A percentile compares a stretch with the other conserved stretches of the same genome.
Conservation (phyloP, 1,140 invertebrate genomes). For the Choristoneura fumiferana region DNA sequence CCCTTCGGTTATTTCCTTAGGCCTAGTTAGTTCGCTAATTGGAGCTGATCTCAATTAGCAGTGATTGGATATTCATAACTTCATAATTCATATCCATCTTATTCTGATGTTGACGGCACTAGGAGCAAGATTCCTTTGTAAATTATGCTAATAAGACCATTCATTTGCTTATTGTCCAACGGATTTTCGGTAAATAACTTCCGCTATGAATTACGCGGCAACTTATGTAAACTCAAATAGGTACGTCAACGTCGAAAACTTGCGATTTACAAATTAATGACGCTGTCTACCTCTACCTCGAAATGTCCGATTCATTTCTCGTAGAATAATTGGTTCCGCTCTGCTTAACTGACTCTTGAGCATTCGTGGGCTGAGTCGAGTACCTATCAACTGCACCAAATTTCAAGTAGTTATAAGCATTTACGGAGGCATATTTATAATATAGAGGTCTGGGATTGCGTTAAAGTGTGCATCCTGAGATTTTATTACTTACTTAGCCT, state of each 20-base stretch:
- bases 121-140: conserved; percentile 2
- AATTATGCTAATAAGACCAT: conserved; percentile 13
- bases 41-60: too few relatives aligned
- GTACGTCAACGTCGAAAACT: neutral
- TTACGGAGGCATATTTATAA: too few relatives aligned
- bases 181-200: conserved; percentile 8
- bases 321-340: conserved; percentile 14
- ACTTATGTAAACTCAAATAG: too few relatives aligned
- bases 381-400: conserved; percentile 2
- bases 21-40: too few relatives aligned
- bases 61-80: too few relatives aligned
- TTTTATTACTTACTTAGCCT: too few relatives aligned
- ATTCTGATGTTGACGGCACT: too few relatives aligned
- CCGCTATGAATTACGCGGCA: conserved; percentile 4
- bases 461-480: too few relatives aligned
- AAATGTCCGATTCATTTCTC: conserved; percentile 12
- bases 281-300: neutral
- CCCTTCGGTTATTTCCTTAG: too few relatives aligned
- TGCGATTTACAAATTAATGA: neutral
- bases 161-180: conserved; percentile 4
- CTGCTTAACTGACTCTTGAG: neutral
- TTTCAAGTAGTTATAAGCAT: neutral
- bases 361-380: neutral
- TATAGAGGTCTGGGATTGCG: too few relatives aligned
- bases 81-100: too few relatives aligned